Evolutionary conservation across 1,140 invertebrate genomes (phyloP).

Genomic region (Eufriesea mexicana): DNA sequence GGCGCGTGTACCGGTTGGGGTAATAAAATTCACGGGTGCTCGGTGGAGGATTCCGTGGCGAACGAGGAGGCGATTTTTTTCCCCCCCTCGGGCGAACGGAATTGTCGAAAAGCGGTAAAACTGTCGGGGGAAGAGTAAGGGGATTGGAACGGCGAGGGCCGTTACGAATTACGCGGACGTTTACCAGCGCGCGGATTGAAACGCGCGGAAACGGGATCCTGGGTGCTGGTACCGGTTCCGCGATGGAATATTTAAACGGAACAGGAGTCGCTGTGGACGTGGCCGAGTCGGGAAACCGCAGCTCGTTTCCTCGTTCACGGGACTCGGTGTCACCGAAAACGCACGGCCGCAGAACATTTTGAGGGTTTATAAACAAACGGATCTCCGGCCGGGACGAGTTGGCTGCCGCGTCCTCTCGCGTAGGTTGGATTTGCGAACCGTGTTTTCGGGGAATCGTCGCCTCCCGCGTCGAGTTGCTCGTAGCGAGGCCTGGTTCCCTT

Average conservation of each 20-base stretch:
- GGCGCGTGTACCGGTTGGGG: not conserved
- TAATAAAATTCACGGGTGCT: constrained; percentile 22
- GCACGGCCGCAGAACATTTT: constrained; percentile 25
- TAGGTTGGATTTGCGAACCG: not conserved
- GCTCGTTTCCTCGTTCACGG: constrained; percentile 26
- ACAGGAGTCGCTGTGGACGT: constrained; percentile 24
- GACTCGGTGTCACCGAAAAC: constrained; percentile 31
- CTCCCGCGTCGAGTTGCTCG: not conserved
- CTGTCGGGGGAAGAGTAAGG: constrained; percentile 56
- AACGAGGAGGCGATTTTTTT: constrained; percentile 40
- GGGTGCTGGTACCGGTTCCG: not conserved
- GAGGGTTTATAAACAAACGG: constrained; percentile 41
- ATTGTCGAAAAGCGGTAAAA: constrained; percentile 66
- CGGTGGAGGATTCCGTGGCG: constrained; percentile 22
- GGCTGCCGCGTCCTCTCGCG: not conserved
- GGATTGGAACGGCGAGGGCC: constrained; percentile 3
- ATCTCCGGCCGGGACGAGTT: not conserved
- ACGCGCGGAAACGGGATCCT: constrained; percentile 28
- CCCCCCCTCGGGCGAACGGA: constrained; percentile 21
- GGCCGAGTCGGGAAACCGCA: constrained; percentile 42
- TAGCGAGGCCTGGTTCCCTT: no score
- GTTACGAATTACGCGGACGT: constrained; percentile 25
- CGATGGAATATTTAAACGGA: constrained; percentile 52
- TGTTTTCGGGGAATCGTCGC: not conserved
- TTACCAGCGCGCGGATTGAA: constrained; percentile 59